These are phyloP conservation scores for Drosophila tanythrix DNA, from an alignment of 2,888 invertebrate species.

Conservation along the genomic window DNA sequence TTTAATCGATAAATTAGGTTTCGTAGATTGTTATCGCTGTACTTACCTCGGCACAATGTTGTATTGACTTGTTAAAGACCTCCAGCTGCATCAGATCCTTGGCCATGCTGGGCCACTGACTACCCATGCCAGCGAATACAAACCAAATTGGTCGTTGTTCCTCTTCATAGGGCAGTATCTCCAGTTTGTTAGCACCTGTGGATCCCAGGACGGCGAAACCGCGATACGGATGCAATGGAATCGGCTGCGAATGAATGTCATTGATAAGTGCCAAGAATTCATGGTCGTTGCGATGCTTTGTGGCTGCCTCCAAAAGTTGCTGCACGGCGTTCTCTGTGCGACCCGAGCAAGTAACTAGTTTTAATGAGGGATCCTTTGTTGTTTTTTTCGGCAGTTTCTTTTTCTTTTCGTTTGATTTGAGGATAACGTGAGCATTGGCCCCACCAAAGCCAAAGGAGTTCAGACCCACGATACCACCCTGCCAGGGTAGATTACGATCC, in stretches of 20 bases:
- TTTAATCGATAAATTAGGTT: background rate
- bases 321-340: constrained; percentile 93
- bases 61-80: constrained; percentile 91
- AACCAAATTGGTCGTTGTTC: constrained; percentile 95
- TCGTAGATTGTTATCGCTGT: background rate
- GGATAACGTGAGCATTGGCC: constrained; percentile 95
- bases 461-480: constrained; percentile 94
- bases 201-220: constrained; percentile 91
- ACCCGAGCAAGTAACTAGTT: constrained; percentile 92
- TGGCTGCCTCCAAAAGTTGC: constrained; percentile 88
- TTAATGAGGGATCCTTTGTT: constrained; percentile 18
- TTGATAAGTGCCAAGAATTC: constrained; percentile 92
- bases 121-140: constrained; percentile 99
- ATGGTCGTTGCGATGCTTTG: constrained; percentile 87
- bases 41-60: constrained; percentile 88
- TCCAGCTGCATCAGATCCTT: constrained; percentile 93
- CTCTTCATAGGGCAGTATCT: constrained; percentile 85
- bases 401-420: constrained; percentile 91
- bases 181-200: constrained; percentile 84
- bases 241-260: constrained; percentile 89
- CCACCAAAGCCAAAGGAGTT: constrained; percentile 99
- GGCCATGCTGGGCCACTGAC: constrained; percentile 99
- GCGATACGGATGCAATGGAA: constrained; percentile 91
- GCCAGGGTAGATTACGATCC: constrained; percentile 91
- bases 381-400: constrained; percentile 85